phyloP scores from a whole-genome alignment of 1,140 invertebrate genomes.

The Drosophila sp. region DNA sequence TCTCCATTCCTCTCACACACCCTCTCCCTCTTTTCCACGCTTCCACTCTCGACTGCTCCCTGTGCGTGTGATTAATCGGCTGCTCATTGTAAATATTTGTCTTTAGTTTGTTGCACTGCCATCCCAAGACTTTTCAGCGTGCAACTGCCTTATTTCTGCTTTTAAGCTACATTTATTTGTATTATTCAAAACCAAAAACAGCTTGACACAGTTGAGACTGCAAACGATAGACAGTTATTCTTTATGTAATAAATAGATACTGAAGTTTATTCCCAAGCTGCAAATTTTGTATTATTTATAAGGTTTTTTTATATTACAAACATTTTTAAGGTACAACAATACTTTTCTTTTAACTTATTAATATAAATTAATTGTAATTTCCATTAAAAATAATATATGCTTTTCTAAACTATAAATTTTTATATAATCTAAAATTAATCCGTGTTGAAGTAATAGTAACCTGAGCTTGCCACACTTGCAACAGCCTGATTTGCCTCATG shows the following conservation, averaged over 20 bases:
- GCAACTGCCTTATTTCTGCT: slow-evolving; percentile 21
- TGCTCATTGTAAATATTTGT: slow-evolving; percentile 82
- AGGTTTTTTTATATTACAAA: too few species aligned
- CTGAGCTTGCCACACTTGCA: slow-evolving; percentile 3
- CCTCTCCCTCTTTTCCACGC: neutral
- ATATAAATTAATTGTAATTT: too few species aligned
- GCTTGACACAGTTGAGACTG: neutral
- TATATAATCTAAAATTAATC: too few species aligned
- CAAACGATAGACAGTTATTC: neutral
- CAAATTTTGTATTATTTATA: too few species aligned
- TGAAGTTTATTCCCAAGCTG: too few species aligned
- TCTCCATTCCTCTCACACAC: neutral
- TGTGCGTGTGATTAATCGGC: slow-evolving; percentile 75
- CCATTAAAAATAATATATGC: too few species aligned
- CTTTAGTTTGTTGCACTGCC: slow-evolving; percentile 78
- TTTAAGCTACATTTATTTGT: slow-evolving; percentile 3
- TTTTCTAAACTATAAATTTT: too few species aligned
- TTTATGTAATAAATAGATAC: neutral
- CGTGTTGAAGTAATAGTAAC: neutral
- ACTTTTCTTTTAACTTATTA: too few species aligned
- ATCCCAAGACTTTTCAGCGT: slow-evolving; percentile 7
- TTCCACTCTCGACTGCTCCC: slow-evolving; percentile 3
- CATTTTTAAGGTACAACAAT: too few species aligned
- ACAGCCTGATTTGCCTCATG: neutral
- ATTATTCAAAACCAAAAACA: slow-evolving; percentile 18